Conservation (phyloP, 2,113 vertebrate genomes). For the Sakesphorus luctuosus region DNA sequence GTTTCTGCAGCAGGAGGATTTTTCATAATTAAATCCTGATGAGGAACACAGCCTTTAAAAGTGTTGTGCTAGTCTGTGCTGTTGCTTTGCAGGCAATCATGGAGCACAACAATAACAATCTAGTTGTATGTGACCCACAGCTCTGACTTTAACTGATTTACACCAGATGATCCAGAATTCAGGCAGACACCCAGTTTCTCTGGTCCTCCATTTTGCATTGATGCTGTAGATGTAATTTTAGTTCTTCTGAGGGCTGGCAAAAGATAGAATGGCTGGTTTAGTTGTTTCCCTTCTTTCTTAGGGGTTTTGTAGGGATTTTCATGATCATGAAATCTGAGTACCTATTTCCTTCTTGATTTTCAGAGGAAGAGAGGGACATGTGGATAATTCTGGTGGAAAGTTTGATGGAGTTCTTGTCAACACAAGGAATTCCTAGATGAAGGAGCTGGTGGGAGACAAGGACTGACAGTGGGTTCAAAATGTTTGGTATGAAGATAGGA, state of each 20-base stretch:
- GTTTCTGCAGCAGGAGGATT: slow-evolving; percentile 14
- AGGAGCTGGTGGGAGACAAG: background rate
- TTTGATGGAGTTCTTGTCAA: background rate
- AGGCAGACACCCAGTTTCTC: background rate
- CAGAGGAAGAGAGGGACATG: background rate
- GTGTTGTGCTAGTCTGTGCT: background rate
- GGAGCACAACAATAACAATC: background rate
- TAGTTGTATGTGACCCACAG: background rate
- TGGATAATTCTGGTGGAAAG: background rate
- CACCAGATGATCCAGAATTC: background rate
- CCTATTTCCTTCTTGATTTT: background rate
- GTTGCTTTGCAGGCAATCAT: background rate
- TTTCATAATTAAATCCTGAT: slow-evolving; percentile 41
- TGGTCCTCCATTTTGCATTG: background rate
- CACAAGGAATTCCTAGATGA: background rate
- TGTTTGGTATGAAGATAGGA: background rate
- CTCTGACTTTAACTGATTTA: background rate
- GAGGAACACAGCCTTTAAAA: slow-evolving; percentile 28
- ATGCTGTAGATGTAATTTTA: background rate
- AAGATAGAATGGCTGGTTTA: background rate
- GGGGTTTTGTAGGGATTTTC: background rate
- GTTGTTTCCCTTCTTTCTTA: background rate
- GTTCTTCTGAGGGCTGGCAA: background rate
- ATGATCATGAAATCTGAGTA: background rate
- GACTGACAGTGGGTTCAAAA: background rate